Evolutionary conservation across 2,888 invertebrate species (phyloP).

Genomic region (Phasia obesa): DNA sequence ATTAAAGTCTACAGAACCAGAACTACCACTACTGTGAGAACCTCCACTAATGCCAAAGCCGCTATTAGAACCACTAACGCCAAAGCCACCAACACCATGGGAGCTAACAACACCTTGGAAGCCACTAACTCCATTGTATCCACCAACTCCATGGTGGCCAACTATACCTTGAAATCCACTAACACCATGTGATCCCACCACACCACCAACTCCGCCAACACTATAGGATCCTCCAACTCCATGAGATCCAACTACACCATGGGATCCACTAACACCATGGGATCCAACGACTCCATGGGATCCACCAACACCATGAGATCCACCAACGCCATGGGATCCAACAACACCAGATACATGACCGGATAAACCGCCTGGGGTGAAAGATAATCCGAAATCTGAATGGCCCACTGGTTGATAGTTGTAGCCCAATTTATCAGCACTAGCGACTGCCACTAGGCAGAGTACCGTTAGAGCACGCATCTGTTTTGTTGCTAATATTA

Average conservation of each 20-base stretch:
- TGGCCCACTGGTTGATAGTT: conserved; percentile 76
- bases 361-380: conserved; percentile 12
- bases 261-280: background rate
- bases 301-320: conserved; percentile 72
- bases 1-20: conserved; percentile 48
- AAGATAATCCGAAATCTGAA: conserved; percentile 63
- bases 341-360: conserved; percentile 73
- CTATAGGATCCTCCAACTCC: background rate
- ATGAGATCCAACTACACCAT: background rate
- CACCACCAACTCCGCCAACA: background rate
- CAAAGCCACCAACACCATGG: background rate
- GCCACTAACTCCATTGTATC: background rate
- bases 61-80: conserved; percentile 38
- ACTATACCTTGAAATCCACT: too few species aligned
- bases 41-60: conserved; percentile 66
- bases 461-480: conserved; percentile 76
- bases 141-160: background rate
- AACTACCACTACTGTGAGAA: conserved; percentile 57
- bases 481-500: conserved; percentile 48
- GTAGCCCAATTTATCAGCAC: conserved; percentile 77
- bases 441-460: conserved; percentile 76
- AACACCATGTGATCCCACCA: background rate
- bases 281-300: background rate
- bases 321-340: conserved; percentile 69
- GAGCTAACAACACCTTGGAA: background rate